Conservation (phyloP, 2,888 invertebrate species). For the Pemphredon lugubris region DNA sequence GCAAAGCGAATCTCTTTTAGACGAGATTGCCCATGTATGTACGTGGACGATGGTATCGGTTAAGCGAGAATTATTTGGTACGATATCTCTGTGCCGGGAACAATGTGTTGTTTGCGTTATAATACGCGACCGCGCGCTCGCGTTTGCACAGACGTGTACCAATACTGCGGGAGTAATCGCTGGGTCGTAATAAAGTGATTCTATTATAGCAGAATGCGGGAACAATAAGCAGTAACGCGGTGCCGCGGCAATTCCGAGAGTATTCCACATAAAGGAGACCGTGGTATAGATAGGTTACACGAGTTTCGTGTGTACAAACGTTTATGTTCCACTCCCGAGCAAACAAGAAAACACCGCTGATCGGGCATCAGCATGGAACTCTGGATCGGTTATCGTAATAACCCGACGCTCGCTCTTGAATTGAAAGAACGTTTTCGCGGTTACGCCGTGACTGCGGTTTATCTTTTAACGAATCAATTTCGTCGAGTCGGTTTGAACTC, state of each 20-base stretch:
- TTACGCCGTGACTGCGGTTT: no score
- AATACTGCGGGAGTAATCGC: conserved; percentile 41
- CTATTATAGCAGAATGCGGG: conserved; percentile 54
- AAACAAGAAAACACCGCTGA: not conserved
- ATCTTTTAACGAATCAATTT: no score
- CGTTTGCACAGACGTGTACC: not conserved
- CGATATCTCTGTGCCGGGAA: no score
- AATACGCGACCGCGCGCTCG: not conserved
- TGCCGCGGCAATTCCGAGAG: conserved; percentile 25
- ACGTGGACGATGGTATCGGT: no score
- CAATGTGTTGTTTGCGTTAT: no score
- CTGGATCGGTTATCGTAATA: not conserved
- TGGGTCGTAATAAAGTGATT: conserved; percentile 57
- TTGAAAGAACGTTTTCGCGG: no score
- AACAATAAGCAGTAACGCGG: conserved; percentile 64
- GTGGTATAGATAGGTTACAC: conserved; percentile 9
- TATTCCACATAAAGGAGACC: conserved; percentile 25
- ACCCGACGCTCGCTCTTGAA: not conserved
- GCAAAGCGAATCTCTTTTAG: no score
- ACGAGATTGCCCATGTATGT: no score
- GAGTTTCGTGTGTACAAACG: conserved; percentile 4
- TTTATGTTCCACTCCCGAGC: conserved; percentile 6
- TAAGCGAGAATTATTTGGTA: no score
- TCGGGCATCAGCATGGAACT: not conserved
- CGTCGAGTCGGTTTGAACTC: no score